Evolutionary conservation across 1,140 invertebrate genomes (phyloP), one percentile per base, ranked within the genome.

Genomic region (Eciton burchellii): DNA sequence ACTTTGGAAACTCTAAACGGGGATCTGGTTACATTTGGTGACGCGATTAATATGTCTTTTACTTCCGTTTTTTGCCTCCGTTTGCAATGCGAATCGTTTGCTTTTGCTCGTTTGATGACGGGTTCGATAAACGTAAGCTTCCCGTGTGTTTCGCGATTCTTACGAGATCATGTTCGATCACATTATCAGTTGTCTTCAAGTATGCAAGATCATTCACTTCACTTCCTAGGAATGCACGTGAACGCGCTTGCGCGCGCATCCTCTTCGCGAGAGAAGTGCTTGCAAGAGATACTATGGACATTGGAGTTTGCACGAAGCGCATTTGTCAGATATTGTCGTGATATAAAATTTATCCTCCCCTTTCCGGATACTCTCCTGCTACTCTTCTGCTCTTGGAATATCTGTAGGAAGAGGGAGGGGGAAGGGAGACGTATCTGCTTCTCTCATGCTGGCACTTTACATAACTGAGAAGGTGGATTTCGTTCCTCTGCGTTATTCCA

Each of bases 291-390:
- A 47, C 8, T 12, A 74, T 14, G 19, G 41, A n/a, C 24, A 12
- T 11, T 14, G 24, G 43, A 45, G 11, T 47, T 16, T 63, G 41
- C 9, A 63, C n/a, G 54, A 56, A 6, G 16, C 41, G 12, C n/a
- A 3, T 47, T 47, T 62, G 24, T 62, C 41, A 35, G 6, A 74
- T 74, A 74, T 47, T 47, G 19, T 62, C 41, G 24, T 49, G 3
- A 47, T 47, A 62, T 49, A 62, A 74, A 63, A 16, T 63, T 62
- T 74, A 74, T 49, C 3, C 47, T 35, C 47, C 5, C 56, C 24
- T 74, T 56, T 71, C 54, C 1, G 3, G 16, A 71, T 29, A 29
- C 2, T n/a, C n/a, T n/a, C n/a, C n/a, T n/a, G n/a, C 6, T 26
- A 4, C 9, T 14, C n/a, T 49, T 12, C 24, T 66, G 49, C 26